Evolutionary conservation across 2,797 vertebrate species (phyloP).

Genomic region (Melanotaenia nigrans): DNA sequence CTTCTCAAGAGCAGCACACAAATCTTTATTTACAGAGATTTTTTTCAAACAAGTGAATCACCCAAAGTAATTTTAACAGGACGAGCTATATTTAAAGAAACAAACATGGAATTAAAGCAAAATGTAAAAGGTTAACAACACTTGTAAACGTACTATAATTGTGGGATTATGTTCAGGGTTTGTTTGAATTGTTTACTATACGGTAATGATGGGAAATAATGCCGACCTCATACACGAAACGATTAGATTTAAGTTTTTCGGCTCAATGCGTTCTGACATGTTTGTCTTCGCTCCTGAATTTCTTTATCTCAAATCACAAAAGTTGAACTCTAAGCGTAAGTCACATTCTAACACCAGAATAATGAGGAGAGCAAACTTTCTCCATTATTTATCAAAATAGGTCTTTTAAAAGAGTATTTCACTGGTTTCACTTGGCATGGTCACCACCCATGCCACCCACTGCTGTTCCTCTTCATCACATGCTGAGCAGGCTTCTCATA

Average conservation of each 20-base stretch:
- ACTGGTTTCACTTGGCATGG: slow-evolving; percentile 22
- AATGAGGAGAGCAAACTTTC: neutral
- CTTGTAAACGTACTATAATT: neutral
- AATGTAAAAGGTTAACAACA: neutral
- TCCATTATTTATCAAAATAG: slow-evolving; percentile 3
- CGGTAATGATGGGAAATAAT: neutral
- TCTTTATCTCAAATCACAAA: neutral
- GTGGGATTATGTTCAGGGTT: no score
- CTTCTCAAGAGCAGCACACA: neutral
- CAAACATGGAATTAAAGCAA: neutral
- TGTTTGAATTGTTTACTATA: neutral
- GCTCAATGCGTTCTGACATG: slow-evolving; percentile 25
- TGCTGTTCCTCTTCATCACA: slow-evolving; percentile 7
- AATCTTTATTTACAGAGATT: neutral
- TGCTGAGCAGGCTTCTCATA: slow-evolving; percentile 23
- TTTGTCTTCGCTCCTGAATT: neutral
- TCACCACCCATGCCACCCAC: slow-evolving; percentile 23
- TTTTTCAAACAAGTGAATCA: neutral
- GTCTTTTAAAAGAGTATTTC: slow-evolving; percentile 27
- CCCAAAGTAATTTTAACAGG: neutral
- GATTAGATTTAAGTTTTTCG: slow-evolving; percentile 4
- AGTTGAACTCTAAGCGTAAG: neutral
- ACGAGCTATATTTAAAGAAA: neutral
- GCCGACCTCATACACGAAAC: slow-evolving; percentile 10
- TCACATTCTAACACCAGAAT: neutral